A percentile compares a stretch with the other conserved stretches of the same genome.
Evolutionary conservation across 2,113 vertebrate genomes (phyloP).

Genomic region (Thamnophis sirtalis): DNA sequence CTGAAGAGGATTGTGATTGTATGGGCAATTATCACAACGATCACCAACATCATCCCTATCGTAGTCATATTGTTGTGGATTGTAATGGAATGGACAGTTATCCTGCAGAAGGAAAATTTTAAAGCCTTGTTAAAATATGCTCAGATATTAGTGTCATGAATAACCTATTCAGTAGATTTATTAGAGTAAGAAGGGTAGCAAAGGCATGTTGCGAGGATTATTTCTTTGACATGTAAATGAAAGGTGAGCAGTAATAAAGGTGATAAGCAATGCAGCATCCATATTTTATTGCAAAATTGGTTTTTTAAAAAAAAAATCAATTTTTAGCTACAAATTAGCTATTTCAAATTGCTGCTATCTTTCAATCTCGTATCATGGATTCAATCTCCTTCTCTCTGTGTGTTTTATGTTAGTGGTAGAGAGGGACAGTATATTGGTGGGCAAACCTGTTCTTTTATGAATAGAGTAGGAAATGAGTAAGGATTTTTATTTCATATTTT

Average conservation of each 20-base stretch:
- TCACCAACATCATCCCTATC: conserved; percentile 95
- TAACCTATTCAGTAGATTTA: not conserved
- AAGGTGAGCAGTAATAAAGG: not conserved
- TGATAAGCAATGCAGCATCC: not conserved
- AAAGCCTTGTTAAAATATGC: not conserved
- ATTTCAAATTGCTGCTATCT: not conserved
- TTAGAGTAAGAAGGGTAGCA: not conserved
- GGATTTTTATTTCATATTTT: not conserved
- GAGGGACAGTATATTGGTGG: not conserved
- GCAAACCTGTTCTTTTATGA: not conserved
- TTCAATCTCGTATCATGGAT: too few relatives aligned
- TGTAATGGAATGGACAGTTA: conserved; percentile 93
- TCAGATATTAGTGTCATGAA: not conserved
- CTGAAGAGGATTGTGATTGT: conserved; percentile 93
- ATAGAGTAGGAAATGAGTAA: not conserved
- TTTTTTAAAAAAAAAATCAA: not conserved
- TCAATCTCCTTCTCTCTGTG: not conserved
- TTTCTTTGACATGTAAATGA: not conserved
- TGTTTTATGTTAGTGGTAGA: not conserved
- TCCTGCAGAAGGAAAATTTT: conserved; percentile 72
- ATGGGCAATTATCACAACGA: conserved; percentile 93
- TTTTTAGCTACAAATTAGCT: not conserved
- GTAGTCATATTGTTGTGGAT: conserved; percentile 92
- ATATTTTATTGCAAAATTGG: not conserved
- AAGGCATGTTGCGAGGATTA: not conserved